Conservation (phyloP, 2,797 vertebrate species). For the Hirundo rustica region DNA sequence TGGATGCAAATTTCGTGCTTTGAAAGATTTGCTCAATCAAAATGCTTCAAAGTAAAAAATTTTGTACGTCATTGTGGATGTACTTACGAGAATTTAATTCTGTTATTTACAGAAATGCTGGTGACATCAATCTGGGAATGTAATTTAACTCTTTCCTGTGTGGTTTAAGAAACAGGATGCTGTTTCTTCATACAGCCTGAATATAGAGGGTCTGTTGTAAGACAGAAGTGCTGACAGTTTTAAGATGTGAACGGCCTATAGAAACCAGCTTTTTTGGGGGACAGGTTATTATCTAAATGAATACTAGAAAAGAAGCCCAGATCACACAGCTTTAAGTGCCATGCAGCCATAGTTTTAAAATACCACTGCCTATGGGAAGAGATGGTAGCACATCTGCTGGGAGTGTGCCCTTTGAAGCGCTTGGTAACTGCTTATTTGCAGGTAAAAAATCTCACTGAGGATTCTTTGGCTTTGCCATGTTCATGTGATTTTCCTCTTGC, state of each 20-base stretch:
- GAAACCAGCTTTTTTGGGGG: background rate
- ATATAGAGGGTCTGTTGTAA: background rate
- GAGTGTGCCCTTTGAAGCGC: background rate
- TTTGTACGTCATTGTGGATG: background rate
- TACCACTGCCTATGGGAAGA: background rate
- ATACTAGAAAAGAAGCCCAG: background rate
- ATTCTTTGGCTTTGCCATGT: background rate
- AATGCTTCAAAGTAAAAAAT: background rate
- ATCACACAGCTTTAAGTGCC: background rate
- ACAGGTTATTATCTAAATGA: background rate
- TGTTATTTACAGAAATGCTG: conserved; percentile 3
- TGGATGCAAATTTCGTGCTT: background rate
- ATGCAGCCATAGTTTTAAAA: background rate
- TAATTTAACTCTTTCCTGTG: conserved; percentile 5
- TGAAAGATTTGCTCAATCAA: background rate
- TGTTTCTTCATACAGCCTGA: background rate
- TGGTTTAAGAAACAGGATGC: background rate
- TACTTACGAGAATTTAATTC: background rate
- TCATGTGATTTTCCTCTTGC: background rate
- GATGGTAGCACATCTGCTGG: background rate
- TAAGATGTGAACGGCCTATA: background rate
- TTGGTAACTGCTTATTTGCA: background rate
- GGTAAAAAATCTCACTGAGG: background rate
- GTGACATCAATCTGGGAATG: background rate
- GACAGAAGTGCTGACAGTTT: background rate